Evolutionary conservation across 2,888 invertebrate species (phyloP).

Genomic region (Cryptocheilus praepositus): DNA sequence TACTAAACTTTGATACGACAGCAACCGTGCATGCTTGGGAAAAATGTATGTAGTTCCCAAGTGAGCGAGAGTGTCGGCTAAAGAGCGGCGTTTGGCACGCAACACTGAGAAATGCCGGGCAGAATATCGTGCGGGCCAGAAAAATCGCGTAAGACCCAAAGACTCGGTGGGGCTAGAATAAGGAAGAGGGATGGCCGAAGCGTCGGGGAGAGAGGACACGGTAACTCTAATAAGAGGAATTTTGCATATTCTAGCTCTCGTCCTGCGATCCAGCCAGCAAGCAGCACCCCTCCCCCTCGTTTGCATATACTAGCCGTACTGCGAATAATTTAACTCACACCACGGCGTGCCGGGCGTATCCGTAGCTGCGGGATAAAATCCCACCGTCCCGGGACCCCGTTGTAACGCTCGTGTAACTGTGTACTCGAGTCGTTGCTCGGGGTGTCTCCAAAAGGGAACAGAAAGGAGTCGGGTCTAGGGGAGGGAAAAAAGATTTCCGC

Average conservation of each 20-base stretch:
- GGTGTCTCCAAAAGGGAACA: constrained; percentile 17
- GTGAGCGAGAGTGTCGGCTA: too few relatives aligned
- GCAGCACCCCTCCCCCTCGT: constrained; percentile 61
- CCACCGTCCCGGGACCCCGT: constrained; percentile 50
- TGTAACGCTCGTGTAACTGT: constrained; percentile 41
- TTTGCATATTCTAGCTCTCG: constrained; percentile 67
- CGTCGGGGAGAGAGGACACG: constrained; percentile 49
- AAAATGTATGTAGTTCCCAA: too few relatives aligned
- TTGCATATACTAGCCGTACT: constrained; percentile 71
- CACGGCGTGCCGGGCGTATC: constrained; percentile 33
- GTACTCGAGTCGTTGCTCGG: constrained; percentile 22
- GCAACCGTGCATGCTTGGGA: too few relatives aligned
- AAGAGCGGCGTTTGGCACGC: too few relatives aligned
- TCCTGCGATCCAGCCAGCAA: constrained; percentile 43
- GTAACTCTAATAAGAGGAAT: constrained; percentile 71
- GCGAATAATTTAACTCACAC: constrained; percentile 70
- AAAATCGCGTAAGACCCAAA: too few relatives aligned
- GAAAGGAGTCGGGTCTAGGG: background rate
- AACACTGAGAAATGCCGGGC: too few relatives aligned
- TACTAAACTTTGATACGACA: too few relatives aligned
- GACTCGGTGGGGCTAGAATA: constrained; percentile 22
- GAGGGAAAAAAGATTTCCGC: too few relatives aligned
- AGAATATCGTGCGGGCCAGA: too few relatives aligned
- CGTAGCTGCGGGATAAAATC: constrained; percentile 58
- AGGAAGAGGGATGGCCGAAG: constrained; percentile 11